Base-by-base conservation (phyloP, 2,797 vertebrate species). In the Arrhamphus sclerolepis region DNA sequence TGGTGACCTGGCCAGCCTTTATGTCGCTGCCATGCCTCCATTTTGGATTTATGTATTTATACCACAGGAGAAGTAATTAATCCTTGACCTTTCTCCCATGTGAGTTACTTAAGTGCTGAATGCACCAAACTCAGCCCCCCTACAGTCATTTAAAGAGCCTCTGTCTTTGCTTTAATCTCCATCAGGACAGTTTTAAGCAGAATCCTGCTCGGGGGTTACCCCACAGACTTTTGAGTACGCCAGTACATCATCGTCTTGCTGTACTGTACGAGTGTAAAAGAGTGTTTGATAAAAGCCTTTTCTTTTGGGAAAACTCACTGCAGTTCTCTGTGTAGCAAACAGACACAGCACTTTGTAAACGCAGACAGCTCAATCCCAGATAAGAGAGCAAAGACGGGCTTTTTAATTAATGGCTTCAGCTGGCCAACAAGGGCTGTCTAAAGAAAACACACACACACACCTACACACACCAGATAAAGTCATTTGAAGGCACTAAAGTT, bases 321-420 rank as follows among this genome's bases (percentile, higher is more conserved):
- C 44, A 48, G 44, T 43, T 53, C 38, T 56, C 7, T 17, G 16
- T 58, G 16, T 26, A 50, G 61, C 29, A 49, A 62, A 55, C 24
- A 63, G 56, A 57, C 55, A 65, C 8, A 11, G 16, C 61, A 61
- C 76, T 72, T 67, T 67, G 69, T 84, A 79, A 78, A 64, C 78
- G 64, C 56, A 48, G 79, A 84, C 79, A 78, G 78, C 66, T 70
- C 81, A 85, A 89, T 84, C 80, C 73, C 67, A 84, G 84, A 87
- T 86, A 84, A 86, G 78, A 80, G 68, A 70, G 70, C 34, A 56
- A 68, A 78, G 79, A 86, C 76, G 75, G 47, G 42, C 56, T 59
- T 80, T 81, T 82, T 74, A 80, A 78, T 80, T 84, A 84, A 72
- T 66, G 70, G 62, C 64, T 75, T 75, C 77, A 70, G 70, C 54